A percentile compares a stretch with the other conserved stretches of the same genome.
Evolutionary conservation across 2,113 vertebrate species (phyloP).

Genomic region (Mustelus asterias): DNA sequence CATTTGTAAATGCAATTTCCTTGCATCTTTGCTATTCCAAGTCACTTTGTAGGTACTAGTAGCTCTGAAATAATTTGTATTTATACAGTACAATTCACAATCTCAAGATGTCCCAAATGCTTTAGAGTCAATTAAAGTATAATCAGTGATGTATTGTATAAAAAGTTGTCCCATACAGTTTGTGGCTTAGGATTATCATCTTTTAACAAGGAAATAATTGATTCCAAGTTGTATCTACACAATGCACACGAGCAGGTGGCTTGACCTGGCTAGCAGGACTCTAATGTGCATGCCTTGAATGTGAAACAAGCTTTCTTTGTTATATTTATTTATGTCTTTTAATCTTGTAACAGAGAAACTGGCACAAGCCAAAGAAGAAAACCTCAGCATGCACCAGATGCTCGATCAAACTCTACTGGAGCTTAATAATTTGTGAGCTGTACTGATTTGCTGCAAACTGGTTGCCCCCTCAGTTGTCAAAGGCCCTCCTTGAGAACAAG

Average conservation of each 20-base stretch:
- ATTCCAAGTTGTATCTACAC: neutral
- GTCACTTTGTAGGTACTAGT: neutral
- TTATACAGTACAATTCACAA: neutral
- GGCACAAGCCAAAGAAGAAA: conserved; percentile 98
- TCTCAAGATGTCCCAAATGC: neutral
- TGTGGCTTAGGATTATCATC: neutral
- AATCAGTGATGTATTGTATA: neutral
- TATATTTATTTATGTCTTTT: conserved; percentile 4
- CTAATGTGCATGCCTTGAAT: neutral
- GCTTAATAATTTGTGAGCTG: conserved; percentile 97
- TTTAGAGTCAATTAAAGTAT: neutral
- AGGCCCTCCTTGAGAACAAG: conserved; percentile 46
- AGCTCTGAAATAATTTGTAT: neutral
- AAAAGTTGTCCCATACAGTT: neutral
- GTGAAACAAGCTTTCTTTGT: neutral
- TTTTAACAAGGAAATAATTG: neutral
- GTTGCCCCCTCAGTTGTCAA: conserved; percentile 11
- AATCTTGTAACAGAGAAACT: conserved; percentile 84
- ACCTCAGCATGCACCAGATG: conserved; percentile 98
- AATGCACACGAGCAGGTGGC: neutral
- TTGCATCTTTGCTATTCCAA: conserved; percentile 52
- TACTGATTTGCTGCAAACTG: conserved; percentile 56
- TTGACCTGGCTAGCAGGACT: neutral
- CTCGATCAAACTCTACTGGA: conserved; percentile 99
- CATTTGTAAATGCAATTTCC: conserved; percentile 23